phyloP scores from a whole-genome alignment of 2,113 vertebrate genomes.

The Passer montanus region DNA sequence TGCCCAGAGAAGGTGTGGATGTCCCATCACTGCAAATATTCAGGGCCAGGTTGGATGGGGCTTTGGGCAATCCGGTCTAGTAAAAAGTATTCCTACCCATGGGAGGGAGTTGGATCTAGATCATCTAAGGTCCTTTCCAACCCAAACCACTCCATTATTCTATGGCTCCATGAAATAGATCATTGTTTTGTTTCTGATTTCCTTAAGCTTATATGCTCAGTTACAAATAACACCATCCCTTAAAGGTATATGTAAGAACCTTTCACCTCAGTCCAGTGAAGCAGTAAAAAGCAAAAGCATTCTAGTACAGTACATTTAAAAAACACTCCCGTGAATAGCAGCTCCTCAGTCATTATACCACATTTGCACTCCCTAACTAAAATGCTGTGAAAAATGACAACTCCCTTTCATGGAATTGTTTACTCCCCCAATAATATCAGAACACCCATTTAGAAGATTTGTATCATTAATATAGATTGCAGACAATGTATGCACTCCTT shows the following conservation, averaged over 20 bases:
- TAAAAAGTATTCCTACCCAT: background rate
- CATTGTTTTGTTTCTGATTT: conserved; percentile 16
- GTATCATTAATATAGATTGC: background rate
- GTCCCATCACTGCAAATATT: background rate
- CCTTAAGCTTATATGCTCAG: background rate
- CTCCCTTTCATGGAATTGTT: background rate
- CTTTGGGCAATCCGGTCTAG: background rate
- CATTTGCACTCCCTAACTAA: background rate
- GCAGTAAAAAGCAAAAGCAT: background rate
- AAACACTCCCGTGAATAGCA: background rate
- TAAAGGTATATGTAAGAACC: background rate
- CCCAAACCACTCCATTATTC: background rate
- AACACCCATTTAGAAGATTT: background rate
- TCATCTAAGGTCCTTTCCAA: background rate
- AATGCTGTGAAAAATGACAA: background rate
- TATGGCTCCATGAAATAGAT: background rate
- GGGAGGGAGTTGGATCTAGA: background rate
- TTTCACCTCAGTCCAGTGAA: background rate
- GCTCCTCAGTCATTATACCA: background rate
- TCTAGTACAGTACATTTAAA: background rate
- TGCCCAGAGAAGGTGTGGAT: background rate
- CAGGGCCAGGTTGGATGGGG: background rate
- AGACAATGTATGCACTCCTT: background rate
- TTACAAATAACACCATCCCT: background rate
- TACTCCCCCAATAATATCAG: background rate